phyloP scores from a whole-genome alignment of 2,797 vertebrate species.

The Pseudotriccus pelzelni region DNA sequence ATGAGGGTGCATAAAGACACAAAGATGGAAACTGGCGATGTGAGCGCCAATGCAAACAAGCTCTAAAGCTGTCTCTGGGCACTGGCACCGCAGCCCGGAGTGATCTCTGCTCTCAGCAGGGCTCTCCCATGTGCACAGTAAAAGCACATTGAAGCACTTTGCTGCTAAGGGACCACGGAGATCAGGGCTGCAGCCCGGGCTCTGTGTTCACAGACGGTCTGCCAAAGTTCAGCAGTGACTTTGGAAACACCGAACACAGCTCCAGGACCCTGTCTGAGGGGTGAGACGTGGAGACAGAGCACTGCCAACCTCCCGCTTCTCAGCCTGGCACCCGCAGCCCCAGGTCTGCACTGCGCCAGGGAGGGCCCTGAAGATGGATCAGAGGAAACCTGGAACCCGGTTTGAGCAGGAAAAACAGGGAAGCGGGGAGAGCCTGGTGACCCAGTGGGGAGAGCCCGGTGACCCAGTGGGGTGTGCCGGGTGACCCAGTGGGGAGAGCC shows the following conservation, averaged over 20 bases:
- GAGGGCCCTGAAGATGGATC: not conserved
- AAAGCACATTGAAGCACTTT: not conserved
- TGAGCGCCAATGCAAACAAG: not conserved
- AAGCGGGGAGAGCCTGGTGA: too few relatives aligned
- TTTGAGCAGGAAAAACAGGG: rapidly evolving
- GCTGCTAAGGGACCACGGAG: not conserved
- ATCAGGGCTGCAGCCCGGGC: not conserved
- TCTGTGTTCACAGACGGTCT: rapidly evolving
- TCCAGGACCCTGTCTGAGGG: not conserved
- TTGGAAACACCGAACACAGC: not conserved
- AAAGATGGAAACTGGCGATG: not conserved
- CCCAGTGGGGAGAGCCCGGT: too few relatives aligned
- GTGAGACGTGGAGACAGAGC: not conserved
- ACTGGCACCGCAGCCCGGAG: not conserved
- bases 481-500: rapidly evolving
- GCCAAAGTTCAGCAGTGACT: not conserved
- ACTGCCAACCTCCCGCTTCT: rapidly evolving
- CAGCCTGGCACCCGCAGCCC: too few relatives aligned
- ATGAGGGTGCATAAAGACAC: not conserved
- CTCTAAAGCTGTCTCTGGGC: not conserved
- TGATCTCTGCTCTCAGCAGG: rapidly evolving
- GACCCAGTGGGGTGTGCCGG: not conserved
- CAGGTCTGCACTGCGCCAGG: rapidly evolving
- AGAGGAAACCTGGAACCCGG: rapidly evolving
- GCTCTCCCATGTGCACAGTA: rapidly evolving